Conservation (phyloP, 2,797 vertebrate species). For the Scarus forsteni region DNA sequence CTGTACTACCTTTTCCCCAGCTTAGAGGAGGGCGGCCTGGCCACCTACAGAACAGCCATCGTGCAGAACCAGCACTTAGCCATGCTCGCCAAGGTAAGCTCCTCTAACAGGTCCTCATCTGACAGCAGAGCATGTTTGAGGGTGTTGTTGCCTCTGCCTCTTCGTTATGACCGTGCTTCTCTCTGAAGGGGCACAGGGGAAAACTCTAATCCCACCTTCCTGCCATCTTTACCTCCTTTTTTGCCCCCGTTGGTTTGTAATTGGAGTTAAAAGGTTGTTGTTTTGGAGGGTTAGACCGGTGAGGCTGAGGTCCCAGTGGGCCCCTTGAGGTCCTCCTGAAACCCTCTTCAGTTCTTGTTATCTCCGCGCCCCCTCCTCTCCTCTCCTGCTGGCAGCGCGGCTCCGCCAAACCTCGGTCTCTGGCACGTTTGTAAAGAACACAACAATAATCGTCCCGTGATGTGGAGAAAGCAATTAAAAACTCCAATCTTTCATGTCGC, state of each 20-base stretch:
- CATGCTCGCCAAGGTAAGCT: constrained; percentile 95
- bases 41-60: constrained; percentile 97
- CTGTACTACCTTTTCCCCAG: constrained; percentile 96
- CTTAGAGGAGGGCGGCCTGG: constrained; percentile 96
- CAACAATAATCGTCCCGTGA: constrained; percentile 79
- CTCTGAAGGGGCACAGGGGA: constrained; percentile 61
- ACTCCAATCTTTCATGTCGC: constrained; percentile 83
- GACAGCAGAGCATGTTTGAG: constrained; percentile 38
- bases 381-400: constrained; percentile 42
- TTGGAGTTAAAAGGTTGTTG: constrained; percentile 83
- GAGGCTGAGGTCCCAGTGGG: constrained; percentile 57
- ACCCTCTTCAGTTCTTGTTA: constrained; percentile 66
- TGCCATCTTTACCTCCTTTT: constrained; percentile 44
- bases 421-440: constrained; percentile 74
- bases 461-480: constrained; percentile 87
- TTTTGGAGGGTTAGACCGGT: constrained; percentile 63
- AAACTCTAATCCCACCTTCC: constrained; percentile 59
- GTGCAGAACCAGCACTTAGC: constrained; percentile 99
- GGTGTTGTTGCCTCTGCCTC: constrained; percentile 54
- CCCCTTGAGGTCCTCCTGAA: constrained; percentile 67
- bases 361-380: constrained; percentile 25
- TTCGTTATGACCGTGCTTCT: constrained; percentile 49
- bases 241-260: constrained; percentile 72
- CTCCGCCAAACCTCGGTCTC: constrained; percentile 57
- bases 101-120: constrained; percentile 13